Base-by-base conservation (phyloP, 1,140 invertebrate genomes). In the Triops longicaudatus region DNA sequence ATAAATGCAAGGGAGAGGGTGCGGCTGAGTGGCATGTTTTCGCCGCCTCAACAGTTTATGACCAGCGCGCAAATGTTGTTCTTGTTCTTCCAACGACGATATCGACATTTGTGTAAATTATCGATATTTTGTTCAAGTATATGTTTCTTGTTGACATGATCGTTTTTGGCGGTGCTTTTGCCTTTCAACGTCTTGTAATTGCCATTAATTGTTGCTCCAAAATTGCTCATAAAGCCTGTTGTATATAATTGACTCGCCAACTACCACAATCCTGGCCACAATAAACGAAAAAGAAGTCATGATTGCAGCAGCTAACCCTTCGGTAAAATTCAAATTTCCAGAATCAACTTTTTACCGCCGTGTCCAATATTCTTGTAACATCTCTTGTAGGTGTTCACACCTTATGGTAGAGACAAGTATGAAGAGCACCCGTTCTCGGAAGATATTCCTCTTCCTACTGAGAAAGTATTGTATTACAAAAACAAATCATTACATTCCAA, bases 281-380 rank as follows among this genome's bases (percentile, higher is more conserved):
- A 63, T 63, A 63, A 63, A 63, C 50, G 50, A 63, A n/a, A 63
- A 63, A 17, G 50, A 63, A 63, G 50, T 63, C 50, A 63, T 63
- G 50, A 63, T 63, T 63, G 50, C 50, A 17, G 50, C 50, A n/a
- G 50, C 50, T 22, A 22, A 63, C 10, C 50, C 50, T 63, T 63
- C 50, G 50, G 50, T 63, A 63, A 63, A 9, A 17, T 63, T 10
- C 50, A 17, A 63, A 63, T 63, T 10, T 14, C 22, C 17, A 63
- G 5, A 14, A 63, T 63, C 22, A 63, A 22, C 22, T 63, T 6
- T 22, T 22, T 63, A 63, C 50, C 14, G 14, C 22, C 22, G 50
- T 11, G 50, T 12, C 22, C 0, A 63, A 0, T 14, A 17, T 63
- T 63, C 43, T 17, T 44, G 17, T 44, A n/a, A n/a, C n/a, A n/a